These are phyloP conservation scores for Oryzias javanicus DNA, from an alignment of 2,113 vertebrate genomes.

Conservation along the genomic window DNA sequence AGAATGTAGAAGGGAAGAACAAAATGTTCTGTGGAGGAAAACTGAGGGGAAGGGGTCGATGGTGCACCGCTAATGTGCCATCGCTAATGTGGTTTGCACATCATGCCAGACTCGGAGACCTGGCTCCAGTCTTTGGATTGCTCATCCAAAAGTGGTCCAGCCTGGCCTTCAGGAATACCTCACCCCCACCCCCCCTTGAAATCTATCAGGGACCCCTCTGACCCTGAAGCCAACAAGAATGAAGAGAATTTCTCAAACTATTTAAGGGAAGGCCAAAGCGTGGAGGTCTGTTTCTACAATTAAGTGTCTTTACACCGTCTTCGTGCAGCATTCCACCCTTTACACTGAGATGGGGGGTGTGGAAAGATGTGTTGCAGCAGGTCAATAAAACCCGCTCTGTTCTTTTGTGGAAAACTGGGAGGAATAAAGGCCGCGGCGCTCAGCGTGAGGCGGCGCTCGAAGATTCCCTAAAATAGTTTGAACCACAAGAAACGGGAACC, in stretches of 20 bases:
- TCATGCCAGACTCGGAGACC: conserved; percentile 24
- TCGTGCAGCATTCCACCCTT: background rate
- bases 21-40: background rate
- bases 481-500: conserved; percentile 64
- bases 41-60: background rate
- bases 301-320: conserved; percentile 13
- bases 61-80: conserved; percentile 49
- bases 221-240: conserved; percentile 4
- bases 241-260: background rate
- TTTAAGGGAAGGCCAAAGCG: background rate
- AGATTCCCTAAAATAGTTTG: conserved; percentile 60
- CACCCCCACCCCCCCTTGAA: background rate
- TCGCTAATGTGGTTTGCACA: conserved; percentile 48
- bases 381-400: conserved; percentile 41
- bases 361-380: conserved; percentile 25
- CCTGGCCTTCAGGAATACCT: background rate
- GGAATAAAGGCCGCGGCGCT: background rate
- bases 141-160: background rate
- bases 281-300: conserved; percentile 9
- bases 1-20: conserved; percentile 34
- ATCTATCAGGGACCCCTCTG: background rate
- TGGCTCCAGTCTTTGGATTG: conserved; percentile 1
- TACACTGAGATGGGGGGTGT: conserved; percentile 10
- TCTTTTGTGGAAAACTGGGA: conserved; percentile 14
- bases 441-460: conserved; percentile 20